Conservation (phyloP, 2,888 invertebrate genomes). For the Hylaea fasciaria region DNA sequence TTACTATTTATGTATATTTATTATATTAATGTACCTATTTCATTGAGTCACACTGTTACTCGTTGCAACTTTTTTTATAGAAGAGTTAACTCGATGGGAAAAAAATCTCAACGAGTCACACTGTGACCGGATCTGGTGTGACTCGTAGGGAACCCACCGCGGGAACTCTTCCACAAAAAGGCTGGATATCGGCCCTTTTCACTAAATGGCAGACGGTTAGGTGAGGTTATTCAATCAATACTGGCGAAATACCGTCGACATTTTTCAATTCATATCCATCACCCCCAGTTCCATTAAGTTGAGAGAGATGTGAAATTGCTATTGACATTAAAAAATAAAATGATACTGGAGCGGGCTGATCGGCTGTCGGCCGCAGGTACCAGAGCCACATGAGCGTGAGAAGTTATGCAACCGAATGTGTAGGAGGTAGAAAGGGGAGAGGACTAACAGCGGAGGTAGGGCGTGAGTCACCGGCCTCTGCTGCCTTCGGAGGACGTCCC, state of each 20-base stretch:
- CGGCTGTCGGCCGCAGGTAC: slow-evolving; percentile 62
- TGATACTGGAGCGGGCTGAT: slow-evolving; percentile 48
- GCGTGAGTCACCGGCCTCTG: slow-evolving; percentile 56
- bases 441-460: slow-evolving; percentile 10
- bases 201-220: not conserved
- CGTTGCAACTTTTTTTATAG: too few relatives aligned
- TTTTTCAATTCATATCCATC: slow-evolving; percentile 16
- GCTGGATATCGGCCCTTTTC: not conserved
- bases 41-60: too few relatives aligned
- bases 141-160: too few relatives aligned
- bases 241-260: slow-evolving; percentile 13
- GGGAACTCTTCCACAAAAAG: too few relatives aligned
- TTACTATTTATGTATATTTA: too few relatives aligned
- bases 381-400: slow-evolving; percentile 52
- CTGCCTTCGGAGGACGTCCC: slow-evolving; percentile 38
- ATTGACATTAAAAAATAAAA: slow-evolving; percentile 37
- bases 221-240: not conserved
- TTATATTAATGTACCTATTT: too few relatives aligned
- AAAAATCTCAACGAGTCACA: too few relatives aligned
- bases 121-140: too few relatives aligned
- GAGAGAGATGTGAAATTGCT: slow-evolving; percentile 27
- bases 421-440: slow-evolving; percentile 25
- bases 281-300: slow-evolving; percentile 9
- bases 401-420: slow-evolving; percentile 39
- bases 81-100: too few relatives aligned